Evolutionary conservation across 2,113 vertebrate genomes (phyloP).

Genomic region (Nyctibius bracteatus): DNA sequence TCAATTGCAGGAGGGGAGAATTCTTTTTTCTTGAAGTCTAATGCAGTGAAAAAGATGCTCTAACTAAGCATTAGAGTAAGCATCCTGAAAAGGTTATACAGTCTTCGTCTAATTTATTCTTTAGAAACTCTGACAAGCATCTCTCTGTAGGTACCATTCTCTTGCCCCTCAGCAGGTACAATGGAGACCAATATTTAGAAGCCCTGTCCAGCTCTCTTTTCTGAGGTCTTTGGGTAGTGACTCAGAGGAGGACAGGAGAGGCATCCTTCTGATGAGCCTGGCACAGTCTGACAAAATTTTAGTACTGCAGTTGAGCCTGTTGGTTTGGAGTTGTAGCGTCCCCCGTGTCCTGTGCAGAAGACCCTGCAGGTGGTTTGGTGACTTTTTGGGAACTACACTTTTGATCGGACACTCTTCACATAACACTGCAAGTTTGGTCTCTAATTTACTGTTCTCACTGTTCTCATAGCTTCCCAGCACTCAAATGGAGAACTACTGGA

Average conservation of each 20-base stretch:
- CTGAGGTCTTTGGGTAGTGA: not conserved
- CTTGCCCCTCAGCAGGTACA: not conserved
- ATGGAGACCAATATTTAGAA: not conserved
- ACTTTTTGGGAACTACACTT: accelerated
- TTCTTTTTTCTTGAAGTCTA: not conserved
- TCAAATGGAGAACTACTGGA: not conserved
- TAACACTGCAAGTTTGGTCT: not conserved
- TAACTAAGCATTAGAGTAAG: not conserved
- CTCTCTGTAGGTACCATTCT: not conserved
- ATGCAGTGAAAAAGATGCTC: not conserved
- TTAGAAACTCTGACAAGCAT: not conserved
- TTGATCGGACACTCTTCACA: not conserved
- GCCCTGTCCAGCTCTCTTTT: not conserved
- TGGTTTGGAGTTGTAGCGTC: not conserved
- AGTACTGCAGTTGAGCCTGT: not conserved
- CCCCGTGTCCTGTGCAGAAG: not conserved
- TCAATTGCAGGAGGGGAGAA: not conserved
- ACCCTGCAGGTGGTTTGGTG: not conserved
- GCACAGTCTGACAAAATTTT: not conserved
- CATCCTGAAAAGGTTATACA: not conserved
- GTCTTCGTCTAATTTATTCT: not conserved
- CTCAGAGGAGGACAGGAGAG: not conserved
- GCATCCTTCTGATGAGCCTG: not conserved
- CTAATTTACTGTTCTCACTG: not conserved
- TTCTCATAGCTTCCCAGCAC: not conserved